Conservation (phyloP, 2,113 vertebrate genomes). For the Salminus brasiliensis region DNA sequence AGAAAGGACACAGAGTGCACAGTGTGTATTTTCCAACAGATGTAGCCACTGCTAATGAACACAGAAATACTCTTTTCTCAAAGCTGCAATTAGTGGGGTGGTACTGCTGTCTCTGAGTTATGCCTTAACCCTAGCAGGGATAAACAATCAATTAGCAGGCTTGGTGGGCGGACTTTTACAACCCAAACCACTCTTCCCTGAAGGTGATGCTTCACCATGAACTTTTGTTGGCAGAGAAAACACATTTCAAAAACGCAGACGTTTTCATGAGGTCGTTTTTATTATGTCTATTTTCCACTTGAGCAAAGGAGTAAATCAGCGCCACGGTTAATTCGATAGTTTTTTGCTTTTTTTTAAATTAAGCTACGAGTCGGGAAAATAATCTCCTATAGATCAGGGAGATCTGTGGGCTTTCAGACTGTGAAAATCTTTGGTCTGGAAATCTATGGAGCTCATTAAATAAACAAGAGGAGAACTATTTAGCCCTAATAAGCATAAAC, state of each 20-base stretch:
- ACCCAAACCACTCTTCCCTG: conserved; percentile 11
- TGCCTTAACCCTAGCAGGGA: conserved; percentile 23
- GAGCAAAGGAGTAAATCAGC: background rate
- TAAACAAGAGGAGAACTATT: conserved; percentile 69
- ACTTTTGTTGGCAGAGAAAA: background rate
- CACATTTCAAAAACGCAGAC: background rate
- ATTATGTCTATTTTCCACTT: conserved; percentile 6
- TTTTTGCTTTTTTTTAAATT: background rate
- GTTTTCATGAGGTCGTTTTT: background rate
- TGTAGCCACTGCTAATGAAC: conserved; percentile 8
- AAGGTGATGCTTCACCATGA: background rate
- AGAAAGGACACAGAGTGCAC: background rate
- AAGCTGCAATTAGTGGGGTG: conserved; percentile 9
- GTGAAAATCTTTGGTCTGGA: conserved; percentile 54
- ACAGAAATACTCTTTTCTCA: background rate
- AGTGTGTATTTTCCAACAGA: conserved; percentile 15
- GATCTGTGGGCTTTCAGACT: conserved; percentile 61
- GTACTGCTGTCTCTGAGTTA: conserved; percentile 18
- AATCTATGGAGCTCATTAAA: conserved; percentile 60
- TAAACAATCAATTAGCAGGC: conserved; percentile 31
- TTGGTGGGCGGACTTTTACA: conserved; percentile 29
- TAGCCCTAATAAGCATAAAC: conserved; percentile 71
- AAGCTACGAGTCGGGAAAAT: background rate
- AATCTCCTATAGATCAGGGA: background rate
- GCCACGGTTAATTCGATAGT: background rate